phyloP scores from a whole-genome alignment of 2,113 vertebrate species.

The Prunella fulvescens region DNA sequence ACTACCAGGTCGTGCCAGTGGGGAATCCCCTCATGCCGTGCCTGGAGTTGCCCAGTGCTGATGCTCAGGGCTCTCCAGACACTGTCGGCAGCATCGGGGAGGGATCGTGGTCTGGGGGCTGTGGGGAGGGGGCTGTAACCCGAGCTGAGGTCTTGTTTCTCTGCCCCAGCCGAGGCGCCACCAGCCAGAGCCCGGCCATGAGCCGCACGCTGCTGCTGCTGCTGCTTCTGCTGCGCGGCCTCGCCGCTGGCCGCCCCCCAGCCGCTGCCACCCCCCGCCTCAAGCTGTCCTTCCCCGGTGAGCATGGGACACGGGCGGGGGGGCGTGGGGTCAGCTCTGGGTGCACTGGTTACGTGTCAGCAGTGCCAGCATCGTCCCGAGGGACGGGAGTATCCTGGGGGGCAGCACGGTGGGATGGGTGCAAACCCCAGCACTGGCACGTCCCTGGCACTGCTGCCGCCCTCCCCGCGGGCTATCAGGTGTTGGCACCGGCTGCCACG shows the following conservation, averaged over 20 bases:
- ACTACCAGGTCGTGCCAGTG: neutral
- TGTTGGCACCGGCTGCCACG: neutral
- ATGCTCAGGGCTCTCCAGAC: neutral
- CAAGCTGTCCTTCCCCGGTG: conserved; percentile 37
- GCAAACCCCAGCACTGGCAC: neutral
- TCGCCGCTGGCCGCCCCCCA: neutral
- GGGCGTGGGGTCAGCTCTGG: rapidly evolving
- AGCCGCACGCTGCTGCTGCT: neutral
- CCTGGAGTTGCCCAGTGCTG: rapidly evolving
- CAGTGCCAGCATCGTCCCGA: neutral
- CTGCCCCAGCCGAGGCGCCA: neutral
- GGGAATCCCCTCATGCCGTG: rapidly evolving
- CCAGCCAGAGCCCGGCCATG: conserved; percentile 16
- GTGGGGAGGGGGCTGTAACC: conserved; percentile 34
- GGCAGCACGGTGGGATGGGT: neutral
- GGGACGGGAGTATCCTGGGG: rapidly evolving
- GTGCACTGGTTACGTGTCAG: rapidly evolving
- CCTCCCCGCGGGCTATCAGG: rapidly evolving
- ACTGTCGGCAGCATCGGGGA: neutral
- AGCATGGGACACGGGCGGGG: neutral
- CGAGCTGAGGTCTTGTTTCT: conserved; percentile 25
- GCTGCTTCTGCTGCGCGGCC: neutral
- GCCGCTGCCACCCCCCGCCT: conserved; percentile 17
- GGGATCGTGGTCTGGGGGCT: neutral
- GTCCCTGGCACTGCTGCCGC: rapidly evolving